phyloP scores from a whole-genome alignment of 2,797 vertebrate genomes.

The Semaprochilodus insignis region DNA sequence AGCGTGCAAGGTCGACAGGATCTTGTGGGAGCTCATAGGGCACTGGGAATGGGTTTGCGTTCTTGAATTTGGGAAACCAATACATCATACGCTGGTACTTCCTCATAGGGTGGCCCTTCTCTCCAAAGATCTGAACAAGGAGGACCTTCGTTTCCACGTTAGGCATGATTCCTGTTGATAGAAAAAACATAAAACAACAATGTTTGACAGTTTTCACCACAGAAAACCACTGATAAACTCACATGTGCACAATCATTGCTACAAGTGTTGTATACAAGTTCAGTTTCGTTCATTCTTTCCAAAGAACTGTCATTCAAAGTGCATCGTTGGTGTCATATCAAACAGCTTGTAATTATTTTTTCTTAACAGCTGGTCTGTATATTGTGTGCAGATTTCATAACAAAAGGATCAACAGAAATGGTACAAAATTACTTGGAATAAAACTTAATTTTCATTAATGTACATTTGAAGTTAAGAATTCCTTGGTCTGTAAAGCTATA shows the following conservation, averaged over 20 bases:
- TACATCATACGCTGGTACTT: conserved; percentile 88
- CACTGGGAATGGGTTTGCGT: conserved; percentile 84
- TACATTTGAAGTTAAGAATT: background rate
- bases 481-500: background rate
- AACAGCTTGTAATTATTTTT: background rate
- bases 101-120: conserved; percentile 83
- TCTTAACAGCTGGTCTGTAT: background rate
- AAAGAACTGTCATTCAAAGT: background rate
- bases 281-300: background rate
- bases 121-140: conserved; percentile 86
- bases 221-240: background rate
- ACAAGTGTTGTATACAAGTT: background rate
- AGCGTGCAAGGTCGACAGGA: conserved; percentile 80
- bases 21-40: conserved; percentile 79
- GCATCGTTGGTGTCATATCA: background rate
- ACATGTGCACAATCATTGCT: background rate
- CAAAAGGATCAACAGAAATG: background rate
- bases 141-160: conserved; percentile 86
- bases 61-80: conserved; percentile 88
- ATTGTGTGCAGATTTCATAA: background rate
- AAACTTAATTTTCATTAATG: too few relatives aligned
- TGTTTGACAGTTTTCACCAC: background rate
- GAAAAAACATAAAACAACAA: background rate
- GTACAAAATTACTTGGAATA: background rate
- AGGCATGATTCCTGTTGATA: conserved; percentile 83